Base-by-base conservation (phyloP, 2,113 vertebrate species). In the Alaudala cheleensis region DNA sequence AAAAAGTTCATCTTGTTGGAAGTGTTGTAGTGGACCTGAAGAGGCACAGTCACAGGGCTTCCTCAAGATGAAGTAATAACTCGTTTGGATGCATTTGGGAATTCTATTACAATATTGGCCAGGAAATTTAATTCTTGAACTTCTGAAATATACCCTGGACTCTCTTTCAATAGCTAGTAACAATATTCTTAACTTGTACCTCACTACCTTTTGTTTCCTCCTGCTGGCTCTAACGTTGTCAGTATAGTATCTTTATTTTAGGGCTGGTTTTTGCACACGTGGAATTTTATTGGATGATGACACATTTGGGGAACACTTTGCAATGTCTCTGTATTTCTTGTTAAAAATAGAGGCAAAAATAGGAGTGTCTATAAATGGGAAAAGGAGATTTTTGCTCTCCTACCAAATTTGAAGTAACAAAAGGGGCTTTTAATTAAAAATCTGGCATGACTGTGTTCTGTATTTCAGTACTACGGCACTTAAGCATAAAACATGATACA, bases 101-200 rank as follows among this genome's bases (percentile, higher is more conserved):
- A 62, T 84, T 49, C 54, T 78, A 6, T 90, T 93, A 44, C 25
- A 42, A 14, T 64, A 61, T 67, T 85, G 79, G 54, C 37, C n/a
- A 47, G 34, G 29, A 40, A 17, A 51, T 69, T 40, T 89, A 54
- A 86, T 84, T 81, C 37, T 79, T 15, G 17, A 85, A 21, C 47
- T 96, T 93, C 56, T 84, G 72, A 62, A 88, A 65, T 85, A 37
- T 69, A 87, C 47, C 23, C 77, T 76, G 33, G 76, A 20, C 61
- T 96, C 78, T 69, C 61, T 60, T 85, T 95, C 66, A 61, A 50
- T 39, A 81, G 81, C 39, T 84, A 60, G 86, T 80, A 88, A 93
- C 76, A 22, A 39, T 51, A 42, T 93, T 94, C 62, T 4, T 64
- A 92, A 74, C 23, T 31, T 83, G 12, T 81, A 56, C 15, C 8